Evolutionary conservation across 2,113 vertebrate genomes (phyloP).

Genomic region (Epinephelus cyanopodus): DNA sequence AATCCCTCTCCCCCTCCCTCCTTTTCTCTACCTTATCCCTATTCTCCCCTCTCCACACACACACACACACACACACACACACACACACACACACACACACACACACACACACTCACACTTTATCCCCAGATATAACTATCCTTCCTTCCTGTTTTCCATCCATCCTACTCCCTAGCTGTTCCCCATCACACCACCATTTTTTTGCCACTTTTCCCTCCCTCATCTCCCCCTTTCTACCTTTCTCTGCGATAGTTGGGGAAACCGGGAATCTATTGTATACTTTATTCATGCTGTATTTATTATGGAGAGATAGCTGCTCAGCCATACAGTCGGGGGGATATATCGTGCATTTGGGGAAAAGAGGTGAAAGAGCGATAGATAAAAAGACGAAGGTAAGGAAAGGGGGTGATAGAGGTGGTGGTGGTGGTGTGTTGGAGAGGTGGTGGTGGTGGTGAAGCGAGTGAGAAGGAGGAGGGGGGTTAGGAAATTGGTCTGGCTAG

Average conservation of each 20-base stretch:
- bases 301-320: slow-evolving; percentile 66
- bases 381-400: slow-evolving; percentile 67
- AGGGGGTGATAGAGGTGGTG: slow-evolving; percentile 72
- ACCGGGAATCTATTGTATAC: slow-evolving; percentile 70
- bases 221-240: slow-evolving; percentile 38
- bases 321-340: slow-evolving; percentile 57
- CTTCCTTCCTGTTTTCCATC: slow-evolving; percentile 48
- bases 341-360: slow-evolving; percentile 61
- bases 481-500: slow-evolving; percentile 89
- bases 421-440: slow-evolving; percentile 72
- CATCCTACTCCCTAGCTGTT: slow-evolving; percentile 37
- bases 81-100: slow-evolving; percentile 23
- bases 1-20: slow-evolving; percentile 51
- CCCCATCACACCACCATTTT: slow-evolving; percentile 16
- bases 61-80: slow-evolving; percentile 17
- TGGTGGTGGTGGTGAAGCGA: slow-evolving; percentile 72
- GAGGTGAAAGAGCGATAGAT: slow-evolving; percentile 69
- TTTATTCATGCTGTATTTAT: slow-evolving; percentile 81
- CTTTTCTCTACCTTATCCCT: slow-evolving; percentile 40
- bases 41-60: not conserved
- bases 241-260: slow-evolving; percentile 66
- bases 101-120: slow-evolving; percentile 41
- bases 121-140: slow-evolving; percentile 52
- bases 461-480: slow-evolving; percentile 71
- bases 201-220: slow-evolving; percentile 44